Conservation (phyloP, 2,797 vertebrate genomes). For the Etheostoma perlongum region DNA sequence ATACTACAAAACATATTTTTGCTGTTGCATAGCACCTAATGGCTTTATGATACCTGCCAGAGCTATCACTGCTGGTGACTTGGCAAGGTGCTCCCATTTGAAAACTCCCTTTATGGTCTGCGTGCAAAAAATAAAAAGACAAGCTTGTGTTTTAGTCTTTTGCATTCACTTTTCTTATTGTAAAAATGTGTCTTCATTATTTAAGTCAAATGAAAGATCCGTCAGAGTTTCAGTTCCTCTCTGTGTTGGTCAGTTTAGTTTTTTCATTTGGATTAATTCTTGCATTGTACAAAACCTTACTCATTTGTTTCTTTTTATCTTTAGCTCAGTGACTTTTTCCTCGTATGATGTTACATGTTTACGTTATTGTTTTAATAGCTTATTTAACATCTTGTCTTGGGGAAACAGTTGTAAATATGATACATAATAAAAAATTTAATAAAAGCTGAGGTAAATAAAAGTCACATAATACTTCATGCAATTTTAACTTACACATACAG, state of each 20-base stretch:
- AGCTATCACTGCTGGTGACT: slow-evolving; percentile 18
- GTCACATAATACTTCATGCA: too few species aligned
- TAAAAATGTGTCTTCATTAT: slow-evolving; percentile 14
- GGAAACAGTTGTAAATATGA: background rate
- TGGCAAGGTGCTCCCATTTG: slow-evolving; percentile 22
- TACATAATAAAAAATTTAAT: background rate
- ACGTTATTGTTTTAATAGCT: background rate
- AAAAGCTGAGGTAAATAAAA: too few species aligned
- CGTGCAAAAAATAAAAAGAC: background rate
- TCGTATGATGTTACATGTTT: background rate
- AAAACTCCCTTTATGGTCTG: slow-evolving; percentile 11
- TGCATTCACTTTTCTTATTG: background rate
- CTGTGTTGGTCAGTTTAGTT: background rate
- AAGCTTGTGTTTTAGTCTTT: background rate
- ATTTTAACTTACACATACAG: too few species aligned
- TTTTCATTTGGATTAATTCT: background rate
- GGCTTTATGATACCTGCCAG: slow-evolving; percentile 27
- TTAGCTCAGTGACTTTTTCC: background rate
- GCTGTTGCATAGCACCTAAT: slow-evolving; percentile 56
- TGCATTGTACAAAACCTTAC: background rate
- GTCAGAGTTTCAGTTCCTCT: background rate
- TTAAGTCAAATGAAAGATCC: background rate
- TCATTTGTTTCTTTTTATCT: background rate
- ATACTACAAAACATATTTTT: slow-evolving; percentile 49
- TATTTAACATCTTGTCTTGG: too few species aligned